Base-by-base conservation (phyloP, 1,140 invertebrate genomes). In the Conus ventricosus region DNA sequence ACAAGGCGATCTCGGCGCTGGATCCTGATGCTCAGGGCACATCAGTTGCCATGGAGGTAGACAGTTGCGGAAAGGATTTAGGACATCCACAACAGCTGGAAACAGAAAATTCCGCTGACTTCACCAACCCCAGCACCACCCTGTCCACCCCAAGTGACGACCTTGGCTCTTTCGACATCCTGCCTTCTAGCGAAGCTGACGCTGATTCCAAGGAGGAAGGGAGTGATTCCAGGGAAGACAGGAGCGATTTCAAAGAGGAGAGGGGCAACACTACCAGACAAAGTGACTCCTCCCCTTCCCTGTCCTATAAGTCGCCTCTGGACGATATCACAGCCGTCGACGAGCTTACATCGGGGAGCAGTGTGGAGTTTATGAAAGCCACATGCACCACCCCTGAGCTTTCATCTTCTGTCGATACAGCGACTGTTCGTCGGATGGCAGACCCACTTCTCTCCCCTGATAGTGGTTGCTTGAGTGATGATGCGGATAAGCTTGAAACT, bases 381-480 rank as follows among this genome's bases (percentile, higher is more conserved):
- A 13, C 11, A 13, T 39, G 27, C 6, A 11, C 39, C 25, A 17
- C 39, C 11, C 27, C 76, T 7, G 11, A 39, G 8, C 4, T 13
- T 7, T 39, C 76, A 10, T 78, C 76, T 39, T 51, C 76, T 17
- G 25, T 78, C 11, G 51, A 81, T 54, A 23, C 15, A 17, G 51
- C 80, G 4, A 15, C 11, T 55, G 13, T 51, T 23, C 53, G 80
- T 10, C 39, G 10, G 15, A 27, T 81, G 11, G 39, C 51, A 5
- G 51, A 81, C 80, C 80, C 39, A 5, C 80, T 54, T 53, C 63
- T 85, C 15, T 85, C 84, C 23, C 71, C 84, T 75, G 84, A 85
- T 63, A 85, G 84, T 25, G 84, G 84, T n/a, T 85, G 84, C 63
- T 63, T 85, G 51, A 85, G 84, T 53, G 84, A 85, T 39, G 84